Base-by-base conservation (phyloP, 2,113 vertebrate genomes). In the Hemichromis elongatus region DNA sequence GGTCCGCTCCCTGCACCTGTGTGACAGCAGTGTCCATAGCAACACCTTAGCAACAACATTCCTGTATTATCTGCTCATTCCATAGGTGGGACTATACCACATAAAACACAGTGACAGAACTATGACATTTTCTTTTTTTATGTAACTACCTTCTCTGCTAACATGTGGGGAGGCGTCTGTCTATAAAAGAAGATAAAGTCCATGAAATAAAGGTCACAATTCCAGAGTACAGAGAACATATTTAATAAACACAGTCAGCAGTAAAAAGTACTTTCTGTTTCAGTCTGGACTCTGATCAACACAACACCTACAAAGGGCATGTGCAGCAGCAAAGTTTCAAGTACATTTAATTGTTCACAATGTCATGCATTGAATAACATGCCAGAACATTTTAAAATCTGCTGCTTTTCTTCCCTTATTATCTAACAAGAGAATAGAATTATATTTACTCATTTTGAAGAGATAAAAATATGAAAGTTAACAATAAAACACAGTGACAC, bases 341-440 rank as follows among this genome's bases (percentile, higher is more conserved):
- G 5, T 59, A 9, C 0, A 33, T 59, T 8, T 16, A 57, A 57
- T 59, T 14, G 6, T 10, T 59, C 56, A 18, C 28, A 6, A 59
- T 19, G 16, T 33, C 56, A 10, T 19, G 14, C 56, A 59, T 13
- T 33, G 8, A 59, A 33, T 8, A 59, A 59, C 56, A 59, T 30
- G 56, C 28, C 28, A 33, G 56, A 33, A 33, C 8, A 4, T 19
- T 0, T 61, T 61, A 0, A n/a, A 0, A 57, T 57, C 24, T 9
- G 28, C 55, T 16, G 26, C 1, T 57, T 56, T 53, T 56, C 55
- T 2, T 57, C 33, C 55, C 7, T 57, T 18, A 28, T 30, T 57
- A 30, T 57, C 28, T 18, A 57, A 57, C 55, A 28, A 18, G 14
- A 18, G 0, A 59, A 30, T 57, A 57, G 0, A 1, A 30, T 1